Evolutionary conservation across 2,888 invertebrate genomes (phyloP).

Genomic region (Zygaena filipendulae): DNA sequence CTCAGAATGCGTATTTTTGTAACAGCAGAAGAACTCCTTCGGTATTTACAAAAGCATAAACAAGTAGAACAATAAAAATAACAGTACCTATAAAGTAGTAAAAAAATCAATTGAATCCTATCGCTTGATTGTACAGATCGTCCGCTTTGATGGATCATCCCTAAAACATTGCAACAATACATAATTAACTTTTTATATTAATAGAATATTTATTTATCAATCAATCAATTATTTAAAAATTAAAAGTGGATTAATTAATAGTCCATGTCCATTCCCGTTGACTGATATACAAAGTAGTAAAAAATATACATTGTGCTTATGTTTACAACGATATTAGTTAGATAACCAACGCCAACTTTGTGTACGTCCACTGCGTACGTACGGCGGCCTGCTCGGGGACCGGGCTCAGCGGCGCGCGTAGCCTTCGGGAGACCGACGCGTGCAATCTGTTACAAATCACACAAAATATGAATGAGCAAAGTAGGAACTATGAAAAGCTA

Average conservation of each 20-base stretch:
- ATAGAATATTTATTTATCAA: slow-evolving; percentile 27
- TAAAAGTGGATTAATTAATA: slow-evolving; percentile 32
- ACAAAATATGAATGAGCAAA: neutral
- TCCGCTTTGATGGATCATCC: slow-evolving; percentile 20
- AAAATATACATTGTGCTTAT: slow-evolving; percentile 60
- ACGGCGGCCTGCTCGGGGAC: slow-evolving; percentile 2
- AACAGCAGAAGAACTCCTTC: too few species aligned
- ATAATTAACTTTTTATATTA: slow-evolving; percentile 42
- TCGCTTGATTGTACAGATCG: slow-evolving; percentile 21
- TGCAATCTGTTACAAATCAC: slow-evolving; percentile 13
- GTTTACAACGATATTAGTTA: slow-evolving; percentile 28
- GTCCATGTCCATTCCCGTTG: slow-evolving; percentile 34
- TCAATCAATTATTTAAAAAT: slow-evolving; percentile 31
- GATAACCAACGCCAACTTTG: slow-evolving; percentile 8
- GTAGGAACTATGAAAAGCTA: too few species aligned
- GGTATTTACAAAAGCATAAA: slow-evolving; percentile 17
- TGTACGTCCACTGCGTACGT: slow-evolving; percentile 8
- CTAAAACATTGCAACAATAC: slow-evolving; percentile 51
- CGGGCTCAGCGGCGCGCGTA: too few species aligned
- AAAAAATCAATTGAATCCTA: slow-evolving; percentile 7
- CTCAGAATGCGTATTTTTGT: too few species aligned
- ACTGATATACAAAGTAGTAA: slow-evolving; percentile 59
- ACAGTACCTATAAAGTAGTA: slow-evolving; percentile 6
- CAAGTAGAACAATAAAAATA: slow-evolving; percentile 8
- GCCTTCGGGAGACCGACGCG: slow-evolving; percentile 12